Evolutionary conservation across 2,113 vertebrate species (phyloP).

Genomic region (Scartelaos histophorus): DNA sequence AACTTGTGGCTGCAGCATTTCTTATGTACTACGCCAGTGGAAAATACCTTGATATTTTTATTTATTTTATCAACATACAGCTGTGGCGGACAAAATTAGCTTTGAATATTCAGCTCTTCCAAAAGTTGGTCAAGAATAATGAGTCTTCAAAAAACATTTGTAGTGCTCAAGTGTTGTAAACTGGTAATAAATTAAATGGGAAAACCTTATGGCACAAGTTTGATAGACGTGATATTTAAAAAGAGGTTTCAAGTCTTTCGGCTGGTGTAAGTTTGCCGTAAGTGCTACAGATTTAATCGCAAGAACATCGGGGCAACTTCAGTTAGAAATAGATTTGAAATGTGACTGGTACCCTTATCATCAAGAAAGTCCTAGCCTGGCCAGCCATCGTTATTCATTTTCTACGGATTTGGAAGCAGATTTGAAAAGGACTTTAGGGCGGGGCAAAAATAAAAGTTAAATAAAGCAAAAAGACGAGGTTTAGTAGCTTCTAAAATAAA

Average conservation of each 20-base stretch:
- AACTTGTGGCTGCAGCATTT: neutral
- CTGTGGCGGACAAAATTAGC: neutral
- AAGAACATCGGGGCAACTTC: constrained; percentile 15
- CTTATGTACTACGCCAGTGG: neutral
- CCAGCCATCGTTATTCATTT: neutral
- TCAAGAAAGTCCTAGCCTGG: constrained; percentile 18
- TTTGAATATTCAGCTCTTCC: neutral
- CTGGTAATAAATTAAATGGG: neutral
- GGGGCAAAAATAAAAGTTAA: too few species aligned
- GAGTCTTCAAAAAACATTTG: neutral
- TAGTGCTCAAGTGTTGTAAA: neutral
- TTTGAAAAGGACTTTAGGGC: too few species aligned
- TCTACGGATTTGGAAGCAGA: neutral
- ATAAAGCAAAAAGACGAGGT: too few species aligned
- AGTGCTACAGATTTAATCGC: constrained; percentile 20
- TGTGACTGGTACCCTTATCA: constrained; percentile 34
- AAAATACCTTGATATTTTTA: neutral
- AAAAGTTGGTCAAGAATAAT: neutral
- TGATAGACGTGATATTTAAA: neutral
- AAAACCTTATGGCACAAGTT: neutral
- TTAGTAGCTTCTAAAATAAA: too few species aligned
- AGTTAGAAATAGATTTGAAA: constrained; percentile 52
- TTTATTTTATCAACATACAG: neutral
- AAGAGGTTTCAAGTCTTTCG: neutral
- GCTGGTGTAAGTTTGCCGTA: constrained; percentile 11